Conservation (phyloP, 2,888 invertebrate genomes). For the Acrobasis suavella region DNA sequence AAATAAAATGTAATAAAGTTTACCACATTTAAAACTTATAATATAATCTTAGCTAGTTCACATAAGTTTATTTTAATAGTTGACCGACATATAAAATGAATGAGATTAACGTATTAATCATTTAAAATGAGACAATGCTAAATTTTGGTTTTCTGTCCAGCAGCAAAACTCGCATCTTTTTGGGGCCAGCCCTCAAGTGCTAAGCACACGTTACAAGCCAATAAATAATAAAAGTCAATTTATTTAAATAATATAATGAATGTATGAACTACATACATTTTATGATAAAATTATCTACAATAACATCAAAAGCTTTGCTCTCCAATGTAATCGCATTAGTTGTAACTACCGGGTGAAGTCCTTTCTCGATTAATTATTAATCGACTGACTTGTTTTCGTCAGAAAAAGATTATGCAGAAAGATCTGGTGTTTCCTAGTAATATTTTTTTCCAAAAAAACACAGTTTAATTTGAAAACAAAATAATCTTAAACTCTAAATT, state of each 20-base stretch:
- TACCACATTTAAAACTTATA: no score
- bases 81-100: no score
- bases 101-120: no score
- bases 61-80: no score
- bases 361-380: neutral
- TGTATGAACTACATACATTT: neutral
- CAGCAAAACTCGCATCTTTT: constrained; percentile 22
- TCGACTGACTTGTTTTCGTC: no score
- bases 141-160: constrained; percentile 30
- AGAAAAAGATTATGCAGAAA: no score
- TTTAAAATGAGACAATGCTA: neutral
- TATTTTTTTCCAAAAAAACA: no score
- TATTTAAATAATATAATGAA: neutral
- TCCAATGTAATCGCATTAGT: constrained; percentile 48
- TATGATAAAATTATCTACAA: neutral
- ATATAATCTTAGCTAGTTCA: no score
- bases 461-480: no score
- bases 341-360: constrained; percentile 34
- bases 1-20: no score
- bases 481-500: no score
- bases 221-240: constrained; percentile 13
- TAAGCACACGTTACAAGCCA: constrained; percentile 21
- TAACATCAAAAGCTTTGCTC: constrained; percentile 5
- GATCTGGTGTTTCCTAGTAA: neutral
- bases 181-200: constrained; percentile 41